Evolutionary conservation across 2,113 vertebrate species (phyloP), one percentile per base, ranked within the genome.

Genomic region (Paramormyrops kingsleyae): DNA sequence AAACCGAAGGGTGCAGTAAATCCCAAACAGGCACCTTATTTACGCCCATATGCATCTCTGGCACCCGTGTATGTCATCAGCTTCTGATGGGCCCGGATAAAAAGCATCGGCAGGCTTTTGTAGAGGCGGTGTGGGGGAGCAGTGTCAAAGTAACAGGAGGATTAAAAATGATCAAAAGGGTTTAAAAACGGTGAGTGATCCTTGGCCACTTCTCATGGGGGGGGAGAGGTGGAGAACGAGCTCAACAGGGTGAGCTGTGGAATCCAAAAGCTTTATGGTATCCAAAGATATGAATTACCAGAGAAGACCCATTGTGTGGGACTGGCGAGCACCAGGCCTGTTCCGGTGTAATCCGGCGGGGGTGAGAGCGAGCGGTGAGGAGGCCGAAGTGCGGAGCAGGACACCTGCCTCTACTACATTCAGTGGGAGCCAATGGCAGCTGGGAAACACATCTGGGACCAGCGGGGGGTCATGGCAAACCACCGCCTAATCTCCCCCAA

Each of bases 401-500:
- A 50, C 87, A 90, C 88, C 91, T 90, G 88, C 50, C 47, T 86
- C 89, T 50, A 46, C 87, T 52, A 47, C 83, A 89, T 91, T 92
- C 89, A 90, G 88, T 49, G n/a, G 83, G 88, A 44, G 70, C 87
- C 74, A 50, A 87, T 62, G 88, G 66, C 49, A 84, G 42, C 87
- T 31, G 59, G 31, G 49, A 87, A 77, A 89, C 21, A 4, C 31
- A 46, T 74, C 17, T 53, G 66, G 49, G 88, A 50, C 39, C 56
- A 27, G 52, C 27, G 5, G 88, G 83, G 53, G 4, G 50, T 31
- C 35, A 24, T 44, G 35, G 31, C 66, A 53, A 49, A 85, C 74
- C 56, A 1, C 39, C 17, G 27, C 49, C 24, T 89, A 77, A 87
- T 89, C 52, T 80, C 85, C 47, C 52, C 74, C 47, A 77, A 56